Evolutionary conservation across 2,113 vertebrate species (phyloP), one percentile per base, ranked within the genome.

Genomic region (Hiodon alosoides): DNA sequence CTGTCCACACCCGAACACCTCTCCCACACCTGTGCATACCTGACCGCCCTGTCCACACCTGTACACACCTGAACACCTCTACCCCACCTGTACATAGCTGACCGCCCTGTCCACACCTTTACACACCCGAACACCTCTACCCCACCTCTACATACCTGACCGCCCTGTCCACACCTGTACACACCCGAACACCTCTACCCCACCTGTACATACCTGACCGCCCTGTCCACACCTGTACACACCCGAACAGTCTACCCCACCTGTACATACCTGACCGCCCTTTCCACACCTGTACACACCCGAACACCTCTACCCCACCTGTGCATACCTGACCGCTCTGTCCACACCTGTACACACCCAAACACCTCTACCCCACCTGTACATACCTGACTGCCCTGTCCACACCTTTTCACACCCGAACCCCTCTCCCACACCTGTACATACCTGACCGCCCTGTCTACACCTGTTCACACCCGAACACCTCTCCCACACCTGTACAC

Each of bases 391-490:
- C 31, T 2, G 31, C 31, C 31, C 31, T 31, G 31, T 31, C 31
- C 31, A 31, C 31, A 31, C 31, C 31, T 31, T 0, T 31, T 1
- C 31, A 31, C 31, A 31, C 31, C 31, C 31, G 31, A 31, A 31
- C 31, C 0, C 31, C 31, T 31, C 31, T 31, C 31, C 31, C 31
- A 31, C 31, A 31, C 31, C 31, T 31, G 97, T 99, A 96, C 67
- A 55, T 7, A 90, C 89, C 86, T 47, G 71, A 62, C n/a, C 4
- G 16, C 11, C 3, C 52, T 7, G 5, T n/a, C 10, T 50, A 55
- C 16, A 67, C 60, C 67, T 16, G 60, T 14, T 60, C 31, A 69
- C 7, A 31, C 59, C 3, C 31, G 53, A 4, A 9, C 11, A 8
- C 13, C 31, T 31, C 31, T 31, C 31, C 31, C 31, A 31, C 31